Base-by-base conservation (phyloP, 2,888 invertebrate species). In the Ecliptopera silaceata region DNA sequence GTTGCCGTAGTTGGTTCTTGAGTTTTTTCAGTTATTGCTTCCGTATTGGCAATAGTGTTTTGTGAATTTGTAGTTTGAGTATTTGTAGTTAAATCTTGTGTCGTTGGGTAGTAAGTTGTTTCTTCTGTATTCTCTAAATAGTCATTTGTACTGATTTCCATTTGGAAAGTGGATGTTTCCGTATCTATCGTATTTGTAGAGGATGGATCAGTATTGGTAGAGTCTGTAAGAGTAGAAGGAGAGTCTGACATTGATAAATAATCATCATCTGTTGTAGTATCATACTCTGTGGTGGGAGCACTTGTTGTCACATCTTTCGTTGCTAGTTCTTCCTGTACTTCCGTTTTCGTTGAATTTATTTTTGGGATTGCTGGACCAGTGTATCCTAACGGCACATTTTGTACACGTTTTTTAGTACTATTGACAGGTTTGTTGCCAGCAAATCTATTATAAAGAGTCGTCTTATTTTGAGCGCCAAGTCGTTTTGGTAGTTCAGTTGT, bases 361-460 rank as follows among this genome's bases (percentile, higher is more conserved):
- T 50, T 17, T 12, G 50, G 60, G 0, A 56, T 18, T 59, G 36
- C 59, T 1, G 83, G 74, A 39, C 63, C 61, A 52, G 70, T 82
- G 49, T 90, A 90, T 20, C 88, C 91, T 44, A 79, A 69, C 10
- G 90, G 89, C 10, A 91, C 84, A 64, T 91, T 91, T 72, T 86
- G 87, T 0, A 89, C 86, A 10, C 91, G 81, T 64, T 84, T 90
- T 38, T 86, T 87, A 8, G 74, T 78, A 49, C 82, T 81, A 65
- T 75, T 75, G 4, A 71, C 63, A 12, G 83, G 75, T 65, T 80
- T 86, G 41, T 80, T 86, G 29, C 73, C 69, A 41, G 74, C 65
- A 66, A 87, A 82, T 70, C 85, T 82, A 51, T 75, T 86, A 34
- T 73, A 79, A 2, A 80, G 66, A 8, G 68, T 64, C n/a, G 88